phyloP scores from a whole-genome alignment of 2,113 vertebrate genomes.

The Spizaetus ornatus region DNA sequence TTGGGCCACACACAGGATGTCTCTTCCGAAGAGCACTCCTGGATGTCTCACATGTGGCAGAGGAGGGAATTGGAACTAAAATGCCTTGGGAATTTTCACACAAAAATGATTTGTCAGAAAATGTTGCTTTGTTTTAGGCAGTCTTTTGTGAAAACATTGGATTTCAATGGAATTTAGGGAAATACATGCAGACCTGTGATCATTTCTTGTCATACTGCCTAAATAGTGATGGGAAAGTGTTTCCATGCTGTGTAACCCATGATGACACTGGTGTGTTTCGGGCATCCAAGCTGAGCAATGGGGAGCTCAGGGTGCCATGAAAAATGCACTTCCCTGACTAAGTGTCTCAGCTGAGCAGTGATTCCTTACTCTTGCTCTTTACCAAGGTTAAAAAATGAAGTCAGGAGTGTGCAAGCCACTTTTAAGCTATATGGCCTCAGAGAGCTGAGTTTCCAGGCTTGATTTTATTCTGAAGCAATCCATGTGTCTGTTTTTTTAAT shows the following conservation, averaged over 20 bases:
- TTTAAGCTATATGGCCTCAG: neutral
- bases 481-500: neutral
- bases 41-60: neutral
- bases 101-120: neutral
- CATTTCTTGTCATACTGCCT: neutral
- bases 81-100: neutral
- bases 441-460: neutral
- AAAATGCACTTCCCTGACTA: neutral
- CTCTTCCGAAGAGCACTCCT: neutral
- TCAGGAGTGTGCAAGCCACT: neutral
- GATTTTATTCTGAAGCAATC: neutral
- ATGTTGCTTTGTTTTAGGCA: neutral
- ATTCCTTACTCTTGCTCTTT: neutral
- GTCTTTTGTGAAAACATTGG: neutral
- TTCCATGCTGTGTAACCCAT: neutral
- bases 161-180: neutral
- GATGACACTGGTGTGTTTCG: neutral
- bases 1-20: neutral
- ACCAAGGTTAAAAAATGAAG: neutral
- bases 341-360: neutral
- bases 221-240: neutral
- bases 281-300: neutral
- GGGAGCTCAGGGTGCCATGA: neutral
- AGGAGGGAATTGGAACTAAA: neutral
- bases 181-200: neutral